These are phyloP conservation scores for Hydrochoerus hydrochaeris DNA, from an alignment of 2,113 vertebrate species.

Conservation along the genomic window DNA sequence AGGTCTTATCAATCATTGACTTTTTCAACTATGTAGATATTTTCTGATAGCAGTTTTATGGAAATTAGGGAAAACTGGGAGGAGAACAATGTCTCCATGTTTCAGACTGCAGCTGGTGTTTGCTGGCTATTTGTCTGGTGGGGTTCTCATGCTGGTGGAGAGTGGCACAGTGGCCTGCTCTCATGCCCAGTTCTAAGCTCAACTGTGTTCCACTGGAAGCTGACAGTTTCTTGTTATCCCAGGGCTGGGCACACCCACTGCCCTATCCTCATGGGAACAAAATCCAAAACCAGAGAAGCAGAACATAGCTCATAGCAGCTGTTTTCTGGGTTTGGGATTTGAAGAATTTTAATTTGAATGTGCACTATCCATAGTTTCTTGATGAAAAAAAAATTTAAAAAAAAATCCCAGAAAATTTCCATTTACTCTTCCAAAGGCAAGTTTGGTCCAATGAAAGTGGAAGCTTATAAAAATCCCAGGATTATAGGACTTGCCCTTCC, in stretches of 20 bases:
- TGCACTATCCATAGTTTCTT: background rate
- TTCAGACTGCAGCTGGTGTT: background rate
- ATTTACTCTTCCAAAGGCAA: background rate
- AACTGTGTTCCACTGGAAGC: background rate
- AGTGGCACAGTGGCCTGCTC: fast-evolving
- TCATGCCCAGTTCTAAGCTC: background rate
- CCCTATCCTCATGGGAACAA: background rate
- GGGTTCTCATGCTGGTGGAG: no score
- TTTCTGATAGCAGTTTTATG: background rate
- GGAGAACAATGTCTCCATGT: background rate
- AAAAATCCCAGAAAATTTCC: slow-evolving; percentile 8
- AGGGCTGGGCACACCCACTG: background rate
- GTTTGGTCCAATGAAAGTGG: background rate
- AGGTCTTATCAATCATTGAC: background rate
- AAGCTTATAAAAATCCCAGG: background rate
- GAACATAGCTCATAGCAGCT: slow-evolving; percentile 1
- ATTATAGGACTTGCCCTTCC: background rate
- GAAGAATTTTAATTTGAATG: slow-evolving; percentile 41
- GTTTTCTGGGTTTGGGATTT: background rate
- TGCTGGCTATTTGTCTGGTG: background rate
- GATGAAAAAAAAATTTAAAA: background rate
- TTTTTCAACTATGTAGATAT: background rate
- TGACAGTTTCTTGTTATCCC: background rate
- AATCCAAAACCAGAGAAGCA: slow-evolving; percentile 9
- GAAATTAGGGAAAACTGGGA: background rate